Conservation (phyloP, 2,113 vertebrate species). For the Tyto alba region DNA sequence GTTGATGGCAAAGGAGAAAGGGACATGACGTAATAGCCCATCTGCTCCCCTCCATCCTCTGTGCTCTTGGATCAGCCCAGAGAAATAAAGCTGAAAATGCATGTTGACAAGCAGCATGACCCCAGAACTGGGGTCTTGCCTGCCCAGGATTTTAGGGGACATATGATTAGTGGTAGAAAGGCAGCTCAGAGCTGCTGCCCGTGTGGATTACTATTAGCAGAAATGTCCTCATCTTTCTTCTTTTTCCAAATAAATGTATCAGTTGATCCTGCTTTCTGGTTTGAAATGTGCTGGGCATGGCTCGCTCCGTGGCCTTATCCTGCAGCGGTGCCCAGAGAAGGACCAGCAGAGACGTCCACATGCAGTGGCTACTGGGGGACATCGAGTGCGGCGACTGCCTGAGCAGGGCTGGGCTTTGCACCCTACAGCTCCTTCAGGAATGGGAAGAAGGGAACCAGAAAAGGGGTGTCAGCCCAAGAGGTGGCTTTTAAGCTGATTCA, state of each 20-base stretch:
- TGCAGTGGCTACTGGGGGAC: background rate
- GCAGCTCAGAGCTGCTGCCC: background rate
- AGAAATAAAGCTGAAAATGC: background rate
- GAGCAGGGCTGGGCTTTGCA: background rate
- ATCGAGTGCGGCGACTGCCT: background rate
- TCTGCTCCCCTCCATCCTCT: background rate
- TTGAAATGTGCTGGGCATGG: background rate
- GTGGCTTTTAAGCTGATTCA: background rate
- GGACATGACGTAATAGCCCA: background rate
- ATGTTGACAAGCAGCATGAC: background rate
- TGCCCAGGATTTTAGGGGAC: background rate
- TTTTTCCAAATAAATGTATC: background rate
- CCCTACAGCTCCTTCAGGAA: background rate
- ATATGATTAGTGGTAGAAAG: background rate
- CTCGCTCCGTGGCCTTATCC: fast-evolving
- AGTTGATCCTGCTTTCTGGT: background rate
- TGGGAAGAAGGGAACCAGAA: background rate
- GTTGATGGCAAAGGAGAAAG: background rate
- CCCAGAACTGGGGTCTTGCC: background rate
- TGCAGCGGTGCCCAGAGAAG: background rate
- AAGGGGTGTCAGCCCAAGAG: background rate
- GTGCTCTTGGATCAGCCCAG: background rate
- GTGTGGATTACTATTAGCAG: background rate
- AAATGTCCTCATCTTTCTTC: background rate
- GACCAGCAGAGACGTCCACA: fast-evolving